Evolutionary conservation across 2,888 invertebrate genomes (phyloP).

Genomic region (Ctena decussata): DNA sequence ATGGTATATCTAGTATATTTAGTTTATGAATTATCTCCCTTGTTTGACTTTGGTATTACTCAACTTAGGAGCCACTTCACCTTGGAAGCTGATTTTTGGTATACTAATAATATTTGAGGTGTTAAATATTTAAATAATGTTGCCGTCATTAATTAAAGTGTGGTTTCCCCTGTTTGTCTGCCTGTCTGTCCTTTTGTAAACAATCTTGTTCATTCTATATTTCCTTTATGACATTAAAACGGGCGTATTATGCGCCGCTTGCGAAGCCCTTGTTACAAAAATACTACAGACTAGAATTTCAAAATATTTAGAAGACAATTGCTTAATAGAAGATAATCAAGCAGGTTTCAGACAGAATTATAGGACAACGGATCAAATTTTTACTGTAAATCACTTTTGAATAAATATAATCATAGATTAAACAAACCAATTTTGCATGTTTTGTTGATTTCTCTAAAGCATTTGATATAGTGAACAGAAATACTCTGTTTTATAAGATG

Average conservation of each 20-base stretch:
- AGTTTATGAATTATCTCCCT: too few relatives aligned
- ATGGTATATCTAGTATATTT: too few relatives aligned
- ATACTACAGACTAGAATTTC: not conserved
- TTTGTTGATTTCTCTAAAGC: slow-evolving; percentile 29
- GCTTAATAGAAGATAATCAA: not conserved
- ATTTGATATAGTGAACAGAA: slow-evolving; percentile 17
- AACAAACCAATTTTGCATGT: slow-evolving; percentile 13
- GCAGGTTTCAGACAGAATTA: not conserved
- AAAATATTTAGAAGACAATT: not conserved
- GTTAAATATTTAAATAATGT: too few relatives aligned
- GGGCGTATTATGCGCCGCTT: not conserved
- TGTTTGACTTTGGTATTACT: too few relatives aligned
- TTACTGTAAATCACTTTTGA: not conserved
- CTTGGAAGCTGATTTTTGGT: too few relatives aligned
- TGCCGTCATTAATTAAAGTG: too few relatives aligned
- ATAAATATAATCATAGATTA: not conserved
- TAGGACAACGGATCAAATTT: not conserved
- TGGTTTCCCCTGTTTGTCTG: too few relatives aligned
- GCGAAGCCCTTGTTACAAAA: not conserved
- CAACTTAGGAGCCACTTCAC: too few relatives aligned
- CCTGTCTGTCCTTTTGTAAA: too few relatives aligned
- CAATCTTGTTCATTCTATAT: too few relatives aligned
- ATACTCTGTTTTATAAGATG: not conserved
- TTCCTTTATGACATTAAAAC: too few relatives aligned
- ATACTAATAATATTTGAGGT: too few relatives aligned